These are phyloP conservation scores for Microtus richardsoni DNA, from an alignment of 2,113 vertebrate species.

Conservation along the genomic window DNA sequence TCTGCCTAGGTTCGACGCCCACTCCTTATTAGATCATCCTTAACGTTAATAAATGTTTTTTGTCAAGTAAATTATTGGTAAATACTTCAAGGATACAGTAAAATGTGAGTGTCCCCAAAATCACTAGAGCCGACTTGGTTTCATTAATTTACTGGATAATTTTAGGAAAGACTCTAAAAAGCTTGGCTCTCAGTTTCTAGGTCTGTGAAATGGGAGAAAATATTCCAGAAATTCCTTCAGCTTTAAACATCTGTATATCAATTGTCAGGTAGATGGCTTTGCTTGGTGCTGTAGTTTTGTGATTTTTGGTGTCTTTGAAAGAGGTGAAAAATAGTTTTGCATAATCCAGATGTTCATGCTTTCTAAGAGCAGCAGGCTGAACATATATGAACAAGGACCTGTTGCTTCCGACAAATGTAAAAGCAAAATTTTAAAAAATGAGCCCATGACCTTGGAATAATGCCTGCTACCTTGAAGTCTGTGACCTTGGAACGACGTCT, in stretches of 20 bases:
- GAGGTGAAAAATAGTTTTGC: not conserved
- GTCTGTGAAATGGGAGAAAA: not conserved
- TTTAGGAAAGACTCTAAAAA: not conserved
- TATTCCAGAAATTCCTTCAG: not conserved
- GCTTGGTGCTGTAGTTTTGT: not conserved
- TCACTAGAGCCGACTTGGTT: not conserved
- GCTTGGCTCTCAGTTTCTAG: not conserved
- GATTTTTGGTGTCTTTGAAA: constrained; percentile 1
- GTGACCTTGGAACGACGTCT: not conserved
- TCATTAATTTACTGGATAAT: not conserved
- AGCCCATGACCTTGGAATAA: not conserved
- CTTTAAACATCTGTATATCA: not conserved
- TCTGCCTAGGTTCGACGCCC: not conserved
- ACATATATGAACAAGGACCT: not conserved
- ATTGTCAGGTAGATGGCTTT: not conserved
- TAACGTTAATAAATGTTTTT: not conserved
- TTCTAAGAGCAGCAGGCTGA: not conserved
- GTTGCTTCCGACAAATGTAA: too few species aligned
- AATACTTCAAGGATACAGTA: not conserved
- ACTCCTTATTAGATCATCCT: not conserved
- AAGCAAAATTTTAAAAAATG: not conserved
- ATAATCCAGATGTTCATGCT: not conserved
- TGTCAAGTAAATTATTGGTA: not conserved
- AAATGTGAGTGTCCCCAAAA: not conserved
- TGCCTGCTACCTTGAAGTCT: not conserved